A percentile compares a stretch with the other conserved stretches of the same genome.
Conservation (phyloP, 2,797 vertebrate genomes). For the Falco biarmicus region DNA sequence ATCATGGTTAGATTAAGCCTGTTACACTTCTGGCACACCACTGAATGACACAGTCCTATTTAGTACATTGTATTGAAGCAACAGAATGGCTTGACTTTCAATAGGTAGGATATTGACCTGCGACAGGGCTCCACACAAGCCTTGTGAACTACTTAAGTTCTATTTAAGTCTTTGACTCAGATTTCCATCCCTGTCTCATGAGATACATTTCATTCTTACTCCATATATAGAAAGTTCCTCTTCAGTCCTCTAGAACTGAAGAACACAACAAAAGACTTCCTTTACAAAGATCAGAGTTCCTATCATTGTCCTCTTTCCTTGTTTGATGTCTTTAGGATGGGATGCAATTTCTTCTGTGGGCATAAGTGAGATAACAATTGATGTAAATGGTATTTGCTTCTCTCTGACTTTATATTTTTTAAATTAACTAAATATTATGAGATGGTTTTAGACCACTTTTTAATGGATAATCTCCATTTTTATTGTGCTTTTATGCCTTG, state of each 20-base stretch:
- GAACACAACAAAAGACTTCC: background rate
- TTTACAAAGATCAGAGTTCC: background rate
- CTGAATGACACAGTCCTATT: conserved; percentile 28
- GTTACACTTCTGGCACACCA: conserved; percentile 44
- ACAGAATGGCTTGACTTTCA: conserved; percentile 23
- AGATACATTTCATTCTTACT: background rate
- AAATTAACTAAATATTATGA: background rate
- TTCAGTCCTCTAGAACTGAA: background rate
- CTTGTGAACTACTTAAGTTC: background rate
- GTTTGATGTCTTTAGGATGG: background rate
- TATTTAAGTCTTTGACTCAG: background rate
- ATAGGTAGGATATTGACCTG: background rate
- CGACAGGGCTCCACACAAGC: background rate
- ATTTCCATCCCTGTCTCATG: background rate
- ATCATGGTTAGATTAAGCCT: conserved; percentile 62
- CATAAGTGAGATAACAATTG: background rate
- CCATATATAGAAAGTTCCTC: background rate
- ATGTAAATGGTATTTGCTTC: background rate
- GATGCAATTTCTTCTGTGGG: background rate
- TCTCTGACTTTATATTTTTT: background rate
- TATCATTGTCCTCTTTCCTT: background rate
- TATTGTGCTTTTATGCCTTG: background rate
- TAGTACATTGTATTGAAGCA: background rate
- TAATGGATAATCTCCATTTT: background rate
- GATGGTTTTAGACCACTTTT: background rate